These are phyloP conservation scores for Cathartes aura DNA, from an alignment of 2,113 vertebrate species.

Conservation along the genomic window DNA sequence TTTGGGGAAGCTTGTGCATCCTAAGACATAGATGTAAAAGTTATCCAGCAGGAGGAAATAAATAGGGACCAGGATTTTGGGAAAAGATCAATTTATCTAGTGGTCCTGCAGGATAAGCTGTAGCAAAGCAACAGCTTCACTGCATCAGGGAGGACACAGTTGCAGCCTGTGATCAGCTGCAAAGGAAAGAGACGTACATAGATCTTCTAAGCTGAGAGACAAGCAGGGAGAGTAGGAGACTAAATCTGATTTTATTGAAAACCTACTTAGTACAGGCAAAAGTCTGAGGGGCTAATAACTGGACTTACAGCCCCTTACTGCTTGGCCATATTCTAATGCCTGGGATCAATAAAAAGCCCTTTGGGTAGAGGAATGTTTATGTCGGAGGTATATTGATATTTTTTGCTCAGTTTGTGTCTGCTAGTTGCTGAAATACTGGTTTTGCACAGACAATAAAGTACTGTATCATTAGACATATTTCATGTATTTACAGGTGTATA, in stretches of 20 bases:
- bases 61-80: background rate
- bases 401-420: background rate
- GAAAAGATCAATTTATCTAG: background rate
- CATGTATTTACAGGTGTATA: background rate
- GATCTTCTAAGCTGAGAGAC: background rate
- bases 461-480: background rate
- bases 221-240: background rate
- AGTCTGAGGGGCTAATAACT: background rate
- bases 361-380: background rate
- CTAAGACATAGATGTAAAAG: background rate
- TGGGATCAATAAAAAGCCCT: accelerated
- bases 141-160: background rate
- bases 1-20: background rate
- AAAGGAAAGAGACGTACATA: background rate
- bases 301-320: background rate
- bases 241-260: background rate
- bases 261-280: background rate
- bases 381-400: background rate
- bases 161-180: background rate
- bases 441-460: background rate
- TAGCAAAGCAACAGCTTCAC: background rate
- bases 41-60: background rate
- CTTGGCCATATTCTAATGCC: background rate
- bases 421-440: background rate
- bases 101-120: background rate